Evolutionary conservation across 2,888 invertebrate species (phyloP).

Genomic region (Heliconius charithonia): DNA sequence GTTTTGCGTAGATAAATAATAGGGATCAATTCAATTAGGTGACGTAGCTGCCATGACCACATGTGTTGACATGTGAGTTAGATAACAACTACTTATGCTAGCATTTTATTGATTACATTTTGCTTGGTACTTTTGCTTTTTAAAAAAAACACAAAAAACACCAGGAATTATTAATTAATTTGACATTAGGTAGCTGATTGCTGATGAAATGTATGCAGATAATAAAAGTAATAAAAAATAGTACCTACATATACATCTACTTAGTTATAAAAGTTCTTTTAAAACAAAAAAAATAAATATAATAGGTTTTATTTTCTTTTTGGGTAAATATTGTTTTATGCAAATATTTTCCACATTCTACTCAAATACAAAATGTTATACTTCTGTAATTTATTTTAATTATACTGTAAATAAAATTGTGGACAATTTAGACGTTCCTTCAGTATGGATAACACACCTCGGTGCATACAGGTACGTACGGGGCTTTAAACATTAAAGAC

Average conservation of each 20-base stretch:
- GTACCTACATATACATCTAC: background rate
- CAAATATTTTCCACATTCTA: background rate
- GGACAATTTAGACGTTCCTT: background rate
- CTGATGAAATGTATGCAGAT: slow-evolving; percentile 12
- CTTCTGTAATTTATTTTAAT: too few species aligned
- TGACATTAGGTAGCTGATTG: background rate
- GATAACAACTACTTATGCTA: slow-evolving; percentile 46
- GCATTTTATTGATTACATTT: slow-evolving; percentile 39
- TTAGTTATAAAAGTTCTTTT: background rate
- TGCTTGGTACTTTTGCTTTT: background rate
- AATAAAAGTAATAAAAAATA: slow-evolving; percentile 3
- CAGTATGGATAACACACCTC: background rate
- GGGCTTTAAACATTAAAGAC: background rate
- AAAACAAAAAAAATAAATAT: background rate
- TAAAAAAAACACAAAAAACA: background rate
- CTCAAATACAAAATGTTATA: too few species aligned
- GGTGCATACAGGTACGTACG: background rate
- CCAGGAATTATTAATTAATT: slow-evolving; percentile 39
- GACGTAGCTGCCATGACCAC: background rate
- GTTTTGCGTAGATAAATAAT: slow-evolving; percentile 3
- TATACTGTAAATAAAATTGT: slow-evolving; percentile 2
- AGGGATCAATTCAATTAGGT: slow-evolving; percentile 19
- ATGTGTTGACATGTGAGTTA: slow-evolving; percentile 16
- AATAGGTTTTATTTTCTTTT: background rate
- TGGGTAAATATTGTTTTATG: background rate